Base-by-base conservation (phyloP, 1,140 invertebrate genomes). In the Steinernema khuongi region DNA sequence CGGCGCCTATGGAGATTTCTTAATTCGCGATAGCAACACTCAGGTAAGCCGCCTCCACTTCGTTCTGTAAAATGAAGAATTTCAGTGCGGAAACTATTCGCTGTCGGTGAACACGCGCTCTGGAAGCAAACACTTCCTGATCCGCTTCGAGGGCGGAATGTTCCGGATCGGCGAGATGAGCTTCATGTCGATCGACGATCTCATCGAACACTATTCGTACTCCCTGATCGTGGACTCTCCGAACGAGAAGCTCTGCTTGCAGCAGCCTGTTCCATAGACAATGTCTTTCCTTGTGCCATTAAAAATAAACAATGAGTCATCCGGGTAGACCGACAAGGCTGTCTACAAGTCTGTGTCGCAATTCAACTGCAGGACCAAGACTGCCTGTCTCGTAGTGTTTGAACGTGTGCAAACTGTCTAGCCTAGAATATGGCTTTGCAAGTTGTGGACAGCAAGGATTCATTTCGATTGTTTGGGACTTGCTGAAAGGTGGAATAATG, bases 91-190 rank as follows among this genome's bases (percentile, higher is more conserved):
- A 74, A 96, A 99, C 87, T 97, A 92, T 87, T 98, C 96, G 36
- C 94, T 99, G 78, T 97, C 96, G 31, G 88, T 99, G 80, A 97
- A 98, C 88, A 96, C 96, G 60, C 92, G 94, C 67, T 93, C 92
- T 33, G 91, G 95, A 75, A 99, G 99, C 88, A 99, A 99, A 87
- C 96, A 99, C 87, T 99, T 99, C 88, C 90, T 94, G 82, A 94
- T 98, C 77, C 93, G 95, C 85, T 93, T 96, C 60, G 93, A 90
- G 31, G 89, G 94, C 71, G 97, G 94, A 85, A 94, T 93, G 86
- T 81, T 83, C 30, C 78, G 74, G 33, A 99, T 99, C 86, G 96
- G 96, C 44, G 94, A 97, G 88, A 91, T 96, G 82, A 94, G 93
- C 87, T 99, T 99, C 87, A 91, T 92, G 78, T 92, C 92, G 66